Evolutionary conservation across 1,140 invertebrate genomes (phyloP).

Genomic region (Nasonia giraulti): DNA sequence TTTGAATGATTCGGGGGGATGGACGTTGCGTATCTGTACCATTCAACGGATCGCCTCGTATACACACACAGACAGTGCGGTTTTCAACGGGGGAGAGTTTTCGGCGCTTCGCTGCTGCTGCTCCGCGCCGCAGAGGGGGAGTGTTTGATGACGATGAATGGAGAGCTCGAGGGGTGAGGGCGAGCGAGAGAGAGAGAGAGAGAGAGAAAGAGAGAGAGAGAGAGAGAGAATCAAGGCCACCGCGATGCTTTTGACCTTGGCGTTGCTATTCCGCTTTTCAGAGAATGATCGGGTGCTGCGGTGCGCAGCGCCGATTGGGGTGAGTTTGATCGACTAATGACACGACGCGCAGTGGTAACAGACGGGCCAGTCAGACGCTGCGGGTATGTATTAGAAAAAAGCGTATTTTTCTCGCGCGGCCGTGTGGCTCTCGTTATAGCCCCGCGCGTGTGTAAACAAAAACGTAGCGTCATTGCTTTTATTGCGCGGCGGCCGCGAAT

Average conservation of each 20-base stretch:
- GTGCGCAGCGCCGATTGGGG: not conserved
- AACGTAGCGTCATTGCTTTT: not conserved
- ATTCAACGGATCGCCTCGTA: not conserved
- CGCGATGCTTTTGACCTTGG: conserved; percentile 1
- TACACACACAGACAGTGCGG: too few species aligned
- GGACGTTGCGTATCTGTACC: not conserved
- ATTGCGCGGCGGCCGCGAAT: not conserved
- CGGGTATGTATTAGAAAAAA: too few species aligned
- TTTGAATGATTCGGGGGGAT: not conserved
- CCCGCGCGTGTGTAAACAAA: conserved; percentile 5
- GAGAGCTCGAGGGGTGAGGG: conserved; percentile 19
- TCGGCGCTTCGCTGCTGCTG: not conserved
- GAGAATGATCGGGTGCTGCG: not conserved
- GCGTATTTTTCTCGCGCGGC: too few species aligned
- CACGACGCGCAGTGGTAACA: not conserved
- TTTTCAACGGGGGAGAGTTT: not conserved
- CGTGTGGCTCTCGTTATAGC: too few species aligned
- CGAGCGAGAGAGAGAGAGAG: not conserved
- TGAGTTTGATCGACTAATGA: not conserved
- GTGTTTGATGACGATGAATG: conserved; percentile 25
- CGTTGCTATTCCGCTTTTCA: not conserved
- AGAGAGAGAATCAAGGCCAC: not conserved
- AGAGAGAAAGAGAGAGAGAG: not conserved
- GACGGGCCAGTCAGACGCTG: not conserved
- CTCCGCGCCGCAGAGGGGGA: not conserved